A percentile compares a stretch with the other conserved stretches of the same genome.
These are phyloP conservation scores for Phyllotreta striolata DNA, from an alignment of 2,888 invertebrate species.

Conservation along the genomic window DNA sequence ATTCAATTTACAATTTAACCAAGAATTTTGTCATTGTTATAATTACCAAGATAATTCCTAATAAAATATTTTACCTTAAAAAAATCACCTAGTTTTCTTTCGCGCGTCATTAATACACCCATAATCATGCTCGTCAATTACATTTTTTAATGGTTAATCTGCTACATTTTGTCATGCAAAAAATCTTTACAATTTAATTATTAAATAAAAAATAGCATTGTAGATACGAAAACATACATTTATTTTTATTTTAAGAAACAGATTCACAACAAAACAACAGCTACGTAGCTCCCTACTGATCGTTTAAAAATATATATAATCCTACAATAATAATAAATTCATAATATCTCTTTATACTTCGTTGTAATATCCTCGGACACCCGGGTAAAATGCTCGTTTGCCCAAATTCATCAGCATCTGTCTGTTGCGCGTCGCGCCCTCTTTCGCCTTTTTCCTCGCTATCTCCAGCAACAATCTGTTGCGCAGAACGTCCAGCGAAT, in stretches of 20 bases:
- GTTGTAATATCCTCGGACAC: conserved; percentile 45
- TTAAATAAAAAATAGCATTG: too few species aligned
- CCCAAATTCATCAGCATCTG: conserved; percentile 79
- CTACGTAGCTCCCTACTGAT: too few species aligned
- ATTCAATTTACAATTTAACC: conserved; percentile 48
- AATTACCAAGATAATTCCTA: conserved; percentile 52
- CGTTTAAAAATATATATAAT: conserved; percentile 4
- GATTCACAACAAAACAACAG: too few species aligned
- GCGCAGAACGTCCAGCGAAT: conserved; percentile 86
- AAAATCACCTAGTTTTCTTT: neutral
- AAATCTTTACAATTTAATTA: too few species aligned
- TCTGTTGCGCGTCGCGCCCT: conserved; percentile 77
- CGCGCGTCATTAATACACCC: too few species aligned
- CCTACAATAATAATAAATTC: neutral
- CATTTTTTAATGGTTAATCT: too few species aligned
- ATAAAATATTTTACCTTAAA: conserved; percentile 45
- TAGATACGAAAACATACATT: too few species aligned
- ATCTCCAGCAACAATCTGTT: conserved; percentile 83
- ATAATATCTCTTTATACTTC: conserved; percentile 46
- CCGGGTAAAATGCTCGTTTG: conserved; percentile 65
- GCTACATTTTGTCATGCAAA: too few species aligned
- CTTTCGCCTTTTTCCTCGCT: conserved; percentile 81
- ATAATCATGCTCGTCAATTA: too few species aligned
- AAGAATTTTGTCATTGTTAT: conserved; percentile 55
- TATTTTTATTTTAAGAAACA: too few species aligned